A percentile compares a stretch with the other conserved stretches of the same genome.
These are phyloP conservation scores for Aleadryas rufinucha DNA, from an alignment of 2,113 vertebrate species.

Conservation along the genomic window DNA sequence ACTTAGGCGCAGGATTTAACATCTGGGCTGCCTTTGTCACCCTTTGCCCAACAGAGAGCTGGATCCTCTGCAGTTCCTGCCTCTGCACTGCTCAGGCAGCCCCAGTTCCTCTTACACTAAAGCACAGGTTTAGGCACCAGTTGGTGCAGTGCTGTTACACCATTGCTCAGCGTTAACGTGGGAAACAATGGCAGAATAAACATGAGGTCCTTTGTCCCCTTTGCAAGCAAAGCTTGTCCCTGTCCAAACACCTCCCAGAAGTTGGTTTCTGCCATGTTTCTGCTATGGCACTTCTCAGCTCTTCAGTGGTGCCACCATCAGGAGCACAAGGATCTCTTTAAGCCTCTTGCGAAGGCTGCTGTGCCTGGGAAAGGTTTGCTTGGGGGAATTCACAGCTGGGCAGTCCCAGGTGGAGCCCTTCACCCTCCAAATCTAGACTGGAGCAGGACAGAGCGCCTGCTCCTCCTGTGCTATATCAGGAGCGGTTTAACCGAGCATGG, in stretches of 20 bases:
- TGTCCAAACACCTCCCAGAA: background rate
- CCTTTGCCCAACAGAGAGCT: background rate
- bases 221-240: background rate
- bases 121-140: background rate
- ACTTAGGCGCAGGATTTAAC: accelerated
- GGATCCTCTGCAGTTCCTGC: background rate
- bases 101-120: background rate
- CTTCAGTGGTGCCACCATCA: background rate
- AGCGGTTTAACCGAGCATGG: background rate
- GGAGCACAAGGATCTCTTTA: conserved; percentile 52
- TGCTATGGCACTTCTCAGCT: background rate
- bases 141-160: accelerated
- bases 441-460: background rate
- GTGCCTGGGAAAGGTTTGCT: conserved; percentile 19
- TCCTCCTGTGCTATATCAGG: background rate
- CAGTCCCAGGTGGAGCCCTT: background rate
- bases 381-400: background rate
- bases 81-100: background rate
- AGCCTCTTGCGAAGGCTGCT: conserved; percentile 5
- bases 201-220: background rate
- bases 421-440: background rate
- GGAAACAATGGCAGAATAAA: background rate
- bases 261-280: background rate
- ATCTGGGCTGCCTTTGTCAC: background rate
- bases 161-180: background rate